phyloP scores from a whole-genome alignment of 2,113 vertebrate species.

The Ptychochromis oligacanthus region DNA sequence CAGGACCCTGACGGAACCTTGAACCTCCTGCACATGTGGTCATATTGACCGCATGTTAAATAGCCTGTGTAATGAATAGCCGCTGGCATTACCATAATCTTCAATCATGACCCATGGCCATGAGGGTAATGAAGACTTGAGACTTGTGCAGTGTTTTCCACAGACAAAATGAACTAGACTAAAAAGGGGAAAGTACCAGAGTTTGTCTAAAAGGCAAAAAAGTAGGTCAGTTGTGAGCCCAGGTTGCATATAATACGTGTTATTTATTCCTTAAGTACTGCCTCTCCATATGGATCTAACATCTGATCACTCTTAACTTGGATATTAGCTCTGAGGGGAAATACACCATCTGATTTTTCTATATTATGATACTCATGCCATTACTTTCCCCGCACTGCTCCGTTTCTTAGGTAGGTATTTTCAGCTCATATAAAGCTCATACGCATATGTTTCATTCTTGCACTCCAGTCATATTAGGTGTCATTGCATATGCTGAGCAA shows the following conservation, averaged over 20 bases:
- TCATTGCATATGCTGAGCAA: conserved; percentile 19
- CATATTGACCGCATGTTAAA: neutral
- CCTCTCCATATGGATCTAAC: neutral
- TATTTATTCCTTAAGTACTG: neutral
- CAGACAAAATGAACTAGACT: neutral
- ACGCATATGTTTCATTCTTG: neutral
- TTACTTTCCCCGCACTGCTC: neutral
- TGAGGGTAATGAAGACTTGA: neutral
- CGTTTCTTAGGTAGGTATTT: conserved; percentile 8
- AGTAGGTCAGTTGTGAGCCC: neutral
- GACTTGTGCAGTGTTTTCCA: neutral
- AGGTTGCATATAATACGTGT: neutral
- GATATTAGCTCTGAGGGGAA: neutral
- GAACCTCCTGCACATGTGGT: neutral
- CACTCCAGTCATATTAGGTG: conserved; percentile 10
- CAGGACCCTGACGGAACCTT: neutral
- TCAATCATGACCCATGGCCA: neutral
- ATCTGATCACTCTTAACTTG: neutral
- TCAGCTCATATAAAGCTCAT: conserved; percentile 1
- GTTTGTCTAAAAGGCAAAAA: neutral
- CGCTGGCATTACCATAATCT: too few relatives aligned
- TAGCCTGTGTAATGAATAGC: neutral
- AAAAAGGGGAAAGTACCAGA: neutral
- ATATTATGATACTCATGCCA: neutral
- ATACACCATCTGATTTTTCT: conserved; percentile 13